Evolutionary conservation across 2,113 vertebrate species (phyloP).

Genomic region (Leptocoma aspasia): DNA sequence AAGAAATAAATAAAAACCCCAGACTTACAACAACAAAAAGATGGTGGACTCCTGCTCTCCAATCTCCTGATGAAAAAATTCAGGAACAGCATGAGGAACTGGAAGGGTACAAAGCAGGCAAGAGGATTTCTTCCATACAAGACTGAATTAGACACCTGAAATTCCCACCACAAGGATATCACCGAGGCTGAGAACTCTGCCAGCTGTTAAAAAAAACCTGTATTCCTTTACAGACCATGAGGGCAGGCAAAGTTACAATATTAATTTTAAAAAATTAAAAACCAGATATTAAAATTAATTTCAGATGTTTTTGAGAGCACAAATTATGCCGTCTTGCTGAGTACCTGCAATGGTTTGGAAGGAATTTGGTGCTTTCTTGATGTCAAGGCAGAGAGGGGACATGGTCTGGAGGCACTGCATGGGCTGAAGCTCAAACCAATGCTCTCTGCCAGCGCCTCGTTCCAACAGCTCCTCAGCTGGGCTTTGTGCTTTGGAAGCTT

Average conservation of each 20-base stretch:
- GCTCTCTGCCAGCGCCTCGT: not conserved
- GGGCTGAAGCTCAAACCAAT: not conserved
- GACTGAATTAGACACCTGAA: not conserved
- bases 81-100: rapidly evolving
- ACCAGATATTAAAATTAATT: not conserved
- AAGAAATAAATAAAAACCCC: not conserved
- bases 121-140: not conserved
- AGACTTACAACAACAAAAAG: not conserved
- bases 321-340: not conserved
- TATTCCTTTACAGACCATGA: not conserved
- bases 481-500: not conserved
- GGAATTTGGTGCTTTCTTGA: not conserved
- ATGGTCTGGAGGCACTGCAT: not conserved
- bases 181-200: not conserved
- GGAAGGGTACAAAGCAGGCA: not conserved
- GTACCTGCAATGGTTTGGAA: not conserved
- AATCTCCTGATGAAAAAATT: not conserved
- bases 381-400: not conserved
- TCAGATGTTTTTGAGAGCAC: not conserved
- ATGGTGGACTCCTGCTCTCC: not conserved
- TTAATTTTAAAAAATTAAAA: not conserved
- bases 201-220: not conserved
- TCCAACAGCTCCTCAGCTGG: not conserved
- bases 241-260: not conserved
- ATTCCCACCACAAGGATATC: not conserved